phyloP scores from a whole-genome alignment of 2,888 invertebrate species.

The Pediacus dermestoides region DNA sequence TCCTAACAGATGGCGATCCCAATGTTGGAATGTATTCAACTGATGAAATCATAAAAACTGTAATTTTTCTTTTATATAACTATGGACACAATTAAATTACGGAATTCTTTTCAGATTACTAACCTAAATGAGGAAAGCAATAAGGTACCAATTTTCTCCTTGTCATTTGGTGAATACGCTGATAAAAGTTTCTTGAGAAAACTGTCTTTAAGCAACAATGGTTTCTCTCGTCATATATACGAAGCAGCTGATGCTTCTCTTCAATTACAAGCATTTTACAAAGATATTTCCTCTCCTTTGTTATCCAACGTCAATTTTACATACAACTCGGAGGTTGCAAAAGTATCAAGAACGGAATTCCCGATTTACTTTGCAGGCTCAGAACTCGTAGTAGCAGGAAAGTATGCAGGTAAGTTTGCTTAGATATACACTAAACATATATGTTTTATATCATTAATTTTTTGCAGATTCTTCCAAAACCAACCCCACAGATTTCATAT shows the following conservation, averaged over 20 bases:
- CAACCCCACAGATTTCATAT: too few species aligned
- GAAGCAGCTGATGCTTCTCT: constrained; percentile 62
- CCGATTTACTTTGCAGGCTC: constrained; percentile 58
- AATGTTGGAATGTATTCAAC: constrained; percentile 55
- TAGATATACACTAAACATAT: too few species aligned
- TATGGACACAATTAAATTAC: too few species aligned
- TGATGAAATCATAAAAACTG: constrained; percentile 51
- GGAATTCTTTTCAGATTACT: constrained; percentile 26
- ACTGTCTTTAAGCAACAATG: constrained; percentile 60
- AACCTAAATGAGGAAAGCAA: constrained; percentile 51
- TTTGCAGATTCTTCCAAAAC: background rate
- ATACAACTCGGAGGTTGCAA: constrained; percentile 44
- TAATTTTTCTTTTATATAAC: constrained; percentile 28
- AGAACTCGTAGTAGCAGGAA: constrained; percentile 60
- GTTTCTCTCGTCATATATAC: constrained; percentile 65
- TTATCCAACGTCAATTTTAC: constrained; percentile 61
- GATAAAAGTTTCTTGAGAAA: constrained; percentile 62
- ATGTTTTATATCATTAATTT: background rate
- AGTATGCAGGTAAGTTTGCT: constrained; percentile 15
- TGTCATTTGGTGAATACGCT: constrained; percentile 66
- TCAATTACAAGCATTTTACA: constrained; percentile 63
- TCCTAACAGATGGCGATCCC: constrained; percentile 63
- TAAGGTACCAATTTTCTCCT: constrained; percentile 54
- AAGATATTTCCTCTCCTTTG: constrained; percentile 63
- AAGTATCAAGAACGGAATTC: constrained; percentile 54